A percentile compares a stretch with the other conserved stretches of the same genome.
Evolutionary conservation across 2,888 invertebrate genomes (phyloP).

Genomic region (Bellardia pandia): DNA sequence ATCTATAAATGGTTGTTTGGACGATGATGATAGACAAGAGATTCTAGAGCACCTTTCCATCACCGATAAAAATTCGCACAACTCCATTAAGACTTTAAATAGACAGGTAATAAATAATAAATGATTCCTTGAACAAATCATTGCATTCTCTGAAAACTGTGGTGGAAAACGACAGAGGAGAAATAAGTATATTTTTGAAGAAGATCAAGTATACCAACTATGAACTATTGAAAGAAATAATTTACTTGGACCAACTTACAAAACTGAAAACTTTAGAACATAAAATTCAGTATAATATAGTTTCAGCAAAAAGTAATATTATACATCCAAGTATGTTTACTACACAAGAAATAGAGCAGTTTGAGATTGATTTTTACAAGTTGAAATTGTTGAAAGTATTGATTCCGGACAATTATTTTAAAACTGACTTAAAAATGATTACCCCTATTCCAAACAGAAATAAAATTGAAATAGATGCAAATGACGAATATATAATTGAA

Average conservation of each 20-base stretch:
- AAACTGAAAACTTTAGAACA: neutral
- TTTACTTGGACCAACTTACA: neutral
- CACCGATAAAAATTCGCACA: conserved; percentile 4
- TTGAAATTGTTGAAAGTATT: neutral
- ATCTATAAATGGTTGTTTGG: conserved; percentile 4
- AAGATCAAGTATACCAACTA: neutral
- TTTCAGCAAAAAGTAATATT: neutral
- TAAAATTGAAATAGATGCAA: too few relatives aligned
- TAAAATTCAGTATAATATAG: conserved; percentile 3
- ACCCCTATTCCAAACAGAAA: neutral
- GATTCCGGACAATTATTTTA: conserved; percentile 6
- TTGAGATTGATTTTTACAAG: conserved; percentile 13
- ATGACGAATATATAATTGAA: too few relatives aligned
- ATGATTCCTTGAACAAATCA: neutral
- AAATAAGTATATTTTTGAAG: neutral
- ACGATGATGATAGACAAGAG: conserved; percentile 2
- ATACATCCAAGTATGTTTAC: neutral
- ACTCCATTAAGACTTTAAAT: neutral
- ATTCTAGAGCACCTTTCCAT: neutral
- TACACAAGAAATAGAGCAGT: neutral
- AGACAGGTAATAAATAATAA: neutral
- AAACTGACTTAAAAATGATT: neutral
- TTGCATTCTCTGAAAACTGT: neutral
- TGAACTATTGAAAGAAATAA: neutral
- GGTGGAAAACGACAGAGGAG: neutral